Base-by-base conservation (phyloP, 2,113 vertebrate genomes). In the Hemichromis elongatus region DNA sequence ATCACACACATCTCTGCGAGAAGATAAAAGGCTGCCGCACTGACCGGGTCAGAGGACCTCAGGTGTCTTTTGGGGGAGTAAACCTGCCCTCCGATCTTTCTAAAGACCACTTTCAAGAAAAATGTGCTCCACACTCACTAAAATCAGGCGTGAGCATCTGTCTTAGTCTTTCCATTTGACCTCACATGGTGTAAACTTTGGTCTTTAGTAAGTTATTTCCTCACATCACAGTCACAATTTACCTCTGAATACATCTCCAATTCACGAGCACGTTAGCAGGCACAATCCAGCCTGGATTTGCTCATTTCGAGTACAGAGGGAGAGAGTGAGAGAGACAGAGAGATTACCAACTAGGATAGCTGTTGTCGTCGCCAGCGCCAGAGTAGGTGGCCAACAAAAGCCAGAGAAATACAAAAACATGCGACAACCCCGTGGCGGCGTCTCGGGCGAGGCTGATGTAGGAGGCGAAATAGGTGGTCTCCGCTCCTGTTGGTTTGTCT, bases 171-270 rank as follows among this genome's bases (percentile, higher is more conserved):
- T 50, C 9, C 4, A 3, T 30, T 19, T 75, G 16, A 30, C 26
- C 9, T 75, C 42, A 75, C 42, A 12, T 50, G 68, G 1, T 50
- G 16, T 28, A 50, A 73, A 50, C 5, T 28, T 47, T 70, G 66
- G 14, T 40, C 40, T 63, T 21, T 63, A 33, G 19, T 1, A 45
- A 26, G 5, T 73, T 45, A 47, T 45, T 45, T 45, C 5, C 37
- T 73, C 14, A 50, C 9, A 47, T 70, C 66, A 70, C 21, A 96
- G 97, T 97, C 97, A 96, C 96, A 98, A 97, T 98, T 98, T 97
- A 97, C 96, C 93, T 90, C 95, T 85, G 93, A 96, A 95, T 94
- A 94, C 93, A 96, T 95, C 94, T 96, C 94, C 96, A 96, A 94
- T 97, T 97, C 95, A 93, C 90, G 91, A 93, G 92, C 95, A 94